These are phyloP conservation scores for Romanomermis culicivorax DNA, from an alignment of 2,888 invertebrate species.

Conservation along the genomic window DNA sequence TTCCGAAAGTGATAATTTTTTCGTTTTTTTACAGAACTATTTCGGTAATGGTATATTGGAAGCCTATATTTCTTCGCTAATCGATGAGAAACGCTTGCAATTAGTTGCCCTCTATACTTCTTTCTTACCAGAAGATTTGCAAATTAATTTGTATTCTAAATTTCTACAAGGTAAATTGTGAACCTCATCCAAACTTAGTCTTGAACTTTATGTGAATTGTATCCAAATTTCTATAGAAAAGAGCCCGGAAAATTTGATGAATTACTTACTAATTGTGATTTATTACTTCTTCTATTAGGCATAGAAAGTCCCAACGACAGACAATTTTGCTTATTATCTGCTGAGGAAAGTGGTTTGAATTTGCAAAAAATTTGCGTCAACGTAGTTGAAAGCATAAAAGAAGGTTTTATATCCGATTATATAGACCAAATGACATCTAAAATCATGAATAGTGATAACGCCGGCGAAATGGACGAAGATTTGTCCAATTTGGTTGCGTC, in stretches of 20 bases:
- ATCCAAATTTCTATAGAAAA: too few species aligned
- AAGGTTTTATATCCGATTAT: background rate
- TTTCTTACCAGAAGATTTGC: conserved; percentile 45
- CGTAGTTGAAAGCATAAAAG: conserved; percentile 53
- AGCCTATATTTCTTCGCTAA: conserved; percentile 51
- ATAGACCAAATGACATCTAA: background rate
- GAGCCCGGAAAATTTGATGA: too few species aligned
- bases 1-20: background rate
- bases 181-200: background rate
- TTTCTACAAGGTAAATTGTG: conserved; percentile 31
- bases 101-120: conserved; percentile 66
- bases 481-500: background rate
- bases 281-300: too few species aligned
- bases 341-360: conserved; percentile 50
- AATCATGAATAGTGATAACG: too few species aligned
- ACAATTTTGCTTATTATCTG: conserved; percentile 27
- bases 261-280: too few species aligned
- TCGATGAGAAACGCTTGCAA: conserved; percentile 49
- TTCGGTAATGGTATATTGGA: conserved; percentile 34
- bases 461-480: background rate
- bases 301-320: background rate
- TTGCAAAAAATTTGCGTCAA: conserved; percentile 59
- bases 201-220: too few species aligned
- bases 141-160: conserved; percentile 33
- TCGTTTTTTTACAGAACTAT: conserved; percentile 49